phyloP scores from a whole-genome alignment of 2,113 vertebrate genomes.

The Oreamnos americanus region DNA sequence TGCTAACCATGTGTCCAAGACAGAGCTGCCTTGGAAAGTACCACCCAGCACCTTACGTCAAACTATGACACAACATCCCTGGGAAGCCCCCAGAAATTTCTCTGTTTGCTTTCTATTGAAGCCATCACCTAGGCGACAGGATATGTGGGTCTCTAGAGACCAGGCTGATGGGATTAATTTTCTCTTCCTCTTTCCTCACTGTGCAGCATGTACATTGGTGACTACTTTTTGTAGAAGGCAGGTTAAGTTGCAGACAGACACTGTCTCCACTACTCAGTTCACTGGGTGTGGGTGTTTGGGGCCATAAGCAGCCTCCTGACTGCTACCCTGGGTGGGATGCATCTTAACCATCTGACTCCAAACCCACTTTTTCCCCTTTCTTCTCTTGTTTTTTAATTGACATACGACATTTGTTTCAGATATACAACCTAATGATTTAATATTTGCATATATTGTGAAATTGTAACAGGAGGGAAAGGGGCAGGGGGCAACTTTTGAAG shows the following conservation, averaged over 20 bases:
- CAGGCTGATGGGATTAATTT: neutral
- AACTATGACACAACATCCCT: neutral
- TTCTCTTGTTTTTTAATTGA: neutral
- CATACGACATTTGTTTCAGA: neutral
- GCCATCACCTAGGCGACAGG: neutral
- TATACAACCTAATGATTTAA: neutral
- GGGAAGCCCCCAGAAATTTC: constrained; percentile 36
- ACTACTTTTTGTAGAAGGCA: neutral
- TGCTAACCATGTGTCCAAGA: neutral
- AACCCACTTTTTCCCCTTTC: neutral
- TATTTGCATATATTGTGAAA: neutral
- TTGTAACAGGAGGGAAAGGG: neutral
- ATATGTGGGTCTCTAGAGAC: neutral
- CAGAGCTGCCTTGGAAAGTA: neutral
- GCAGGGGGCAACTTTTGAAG: neutral
- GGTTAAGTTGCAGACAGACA: neutral
- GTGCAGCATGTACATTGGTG: neutral
- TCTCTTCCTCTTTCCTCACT: neutral
- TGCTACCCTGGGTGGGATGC: neutral
- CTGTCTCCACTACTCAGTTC: neutral
- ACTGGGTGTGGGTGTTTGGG: neutral
- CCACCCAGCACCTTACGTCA: neutral
- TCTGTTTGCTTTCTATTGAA: neutral
- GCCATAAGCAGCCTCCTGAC: neutral
- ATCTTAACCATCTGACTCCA: neutral